A percentile compares a stretch with the other conserved stretches of the same genome.
Conservation (phyloP, 2,797 vertebrate species). For the Sylvia borin region DNA sequence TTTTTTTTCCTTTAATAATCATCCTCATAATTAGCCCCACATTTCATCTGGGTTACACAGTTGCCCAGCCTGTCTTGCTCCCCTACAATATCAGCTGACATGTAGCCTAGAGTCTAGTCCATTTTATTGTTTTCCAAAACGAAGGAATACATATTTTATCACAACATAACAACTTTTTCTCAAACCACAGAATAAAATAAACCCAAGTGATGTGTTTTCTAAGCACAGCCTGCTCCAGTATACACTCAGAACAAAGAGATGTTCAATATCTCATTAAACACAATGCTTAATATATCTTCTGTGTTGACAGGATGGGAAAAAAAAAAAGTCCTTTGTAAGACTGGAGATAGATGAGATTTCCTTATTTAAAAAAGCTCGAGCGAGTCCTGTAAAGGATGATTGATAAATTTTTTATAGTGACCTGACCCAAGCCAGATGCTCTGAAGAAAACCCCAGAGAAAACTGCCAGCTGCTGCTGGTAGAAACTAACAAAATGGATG, state of each 20-base stretch:
- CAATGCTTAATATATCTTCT: constrained; percentile 21
- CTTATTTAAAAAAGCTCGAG: constrained; percentile 9
- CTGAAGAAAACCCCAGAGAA: constrained; percentile 50
- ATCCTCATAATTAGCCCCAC: background rate
- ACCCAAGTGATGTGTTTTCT: background rate
- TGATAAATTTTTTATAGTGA: constrained; percentile 53
- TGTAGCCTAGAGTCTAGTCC: background rate
- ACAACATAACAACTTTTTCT: background rate
- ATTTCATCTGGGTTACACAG: background rate
- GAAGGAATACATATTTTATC: constrained; percentile 14
- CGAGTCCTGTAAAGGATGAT: background rate
- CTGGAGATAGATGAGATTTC: constrained; percentile 1
- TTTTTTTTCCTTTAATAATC: background rate
- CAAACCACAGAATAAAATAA: background rate
- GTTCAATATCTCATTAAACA: constrained; percentile 45
- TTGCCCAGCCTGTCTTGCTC: background rate
- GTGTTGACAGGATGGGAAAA: background rate
- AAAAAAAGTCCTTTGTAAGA: background rate
- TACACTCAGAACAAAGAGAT: background rate
- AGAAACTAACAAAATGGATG: constrained; percentile 38
- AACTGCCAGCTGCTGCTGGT: constrained; percentile 41
- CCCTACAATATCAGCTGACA: background rate
- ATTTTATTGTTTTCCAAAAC: background rate
- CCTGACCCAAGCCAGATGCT: constrained; percentile 51
- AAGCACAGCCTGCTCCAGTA: background rate